Base-by-base conservation (phyloP, 2,113 vertebrate species). In the Cranoglanis bouderius region DNA sequence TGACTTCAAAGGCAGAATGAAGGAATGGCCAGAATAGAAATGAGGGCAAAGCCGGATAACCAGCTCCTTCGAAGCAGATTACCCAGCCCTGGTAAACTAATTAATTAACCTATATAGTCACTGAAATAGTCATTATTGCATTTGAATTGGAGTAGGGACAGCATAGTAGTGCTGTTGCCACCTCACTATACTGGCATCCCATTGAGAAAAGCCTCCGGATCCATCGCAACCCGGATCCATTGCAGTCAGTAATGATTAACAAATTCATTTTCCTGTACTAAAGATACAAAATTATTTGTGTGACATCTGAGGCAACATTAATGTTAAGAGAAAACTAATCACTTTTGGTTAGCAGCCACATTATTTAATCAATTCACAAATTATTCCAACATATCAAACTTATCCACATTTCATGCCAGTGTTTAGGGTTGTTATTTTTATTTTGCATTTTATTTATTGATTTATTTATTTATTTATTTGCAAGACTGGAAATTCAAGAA, bases 41-140 rank as follows among this genome's bases (percentile, higher is more conserved):
- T 83, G 78, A 95, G 91, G 93, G 92, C 91, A 91, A 85, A 90
- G n/a, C n/a, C 57, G 88, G 63, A 92, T 93, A 92, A 92, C 65
- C 81, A 81, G 85, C 89, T 92, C 85, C 90, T 75, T 94, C 87
- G 92, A 92, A 93, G 74, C 49, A 92, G 89, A 92, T 92, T 90
- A 91, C 59, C 78, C 89, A 91, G 92, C 57, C 90, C 90, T 89
- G 70, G 88, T 90, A 75, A 78, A 90, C 90, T 92, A 93, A 94
- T 90, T 86, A 92, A 92, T 94, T 93, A 90, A 81, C 14, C n/a
- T 46, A 87, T 84, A 70, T 38, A 86, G 87, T 90, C n/a, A 32
- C 77, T 57, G 9, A 40, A 82, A 59, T 26, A 35, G 21, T 19
- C 8, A 82, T 59, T 57, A 59, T 38, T 82, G 24, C 21, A 59